phyloP scores from a whole-genome alignment of 2,797 vertebrate genomes.

The Coendou prehensilis region DNA sequence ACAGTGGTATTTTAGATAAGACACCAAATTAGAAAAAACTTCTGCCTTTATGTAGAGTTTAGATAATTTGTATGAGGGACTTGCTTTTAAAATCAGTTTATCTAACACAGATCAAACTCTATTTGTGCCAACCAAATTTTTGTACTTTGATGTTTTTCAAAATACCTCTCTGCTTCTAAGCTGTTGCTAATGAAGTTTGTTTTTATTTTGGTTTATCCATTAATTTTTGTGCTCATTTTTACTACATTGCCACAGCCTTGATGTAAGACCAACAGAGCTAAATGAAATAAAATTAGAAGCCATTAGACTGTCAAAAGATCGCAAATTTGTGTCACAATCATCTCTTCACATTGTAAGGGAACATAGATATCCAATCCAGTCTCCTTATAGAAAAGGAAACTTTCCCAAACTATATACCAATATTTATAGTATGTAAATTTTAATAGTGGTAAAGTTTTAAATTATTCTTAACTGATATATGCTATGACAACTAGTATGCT shows the following conservation, averaged over 20 bases:
- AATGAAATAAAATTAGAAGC: conserved; percentile 13
- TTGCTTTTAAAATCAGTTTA: conserved; percentile 4
- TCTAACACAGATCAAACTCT: conserved; percentile 27
- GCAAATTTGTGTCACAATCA: not conserved
- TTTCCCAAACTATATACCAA: conserved; percentile 42
- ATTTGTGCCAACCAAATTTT: not conserved
- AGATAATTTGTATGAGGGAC: not conserved
- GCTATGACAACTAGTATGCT: conserved; percentile 41
- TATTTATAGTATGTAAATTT: conserved; percentile 56
- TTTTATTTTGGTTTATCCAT: conserved; percentile 37
- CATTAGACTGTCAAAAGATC: not conserved
- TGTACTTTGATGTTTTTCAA: conserved; percentile 57
- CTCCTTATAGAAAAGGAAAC: conserved; percentile 44
- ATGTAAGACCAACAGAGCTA: not conserved
- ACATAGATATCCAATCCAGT: not conserved
- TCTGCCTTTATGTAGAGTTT: not conserved
- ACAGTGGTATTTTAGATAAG: conserved; percentile 35
- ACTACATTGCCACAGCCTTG: not conserved
- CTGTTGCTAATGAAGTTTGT: conserved; percentile 1
- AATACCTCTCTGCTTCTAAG: conserved; percentile 44
- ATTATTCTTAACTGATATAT: conserved; percentile 62
- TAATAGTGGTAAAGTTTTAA: conserved; percentile 66
- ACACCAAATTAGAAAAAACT: not conserved
- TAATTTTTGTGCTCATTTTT: conserved; percentile 42
- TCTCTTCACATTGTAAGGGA: not conserved